phyloP scores from a whole-genome alignment of 2,113 vertebrate genomes.

The Carlito syrichta region DNA sequence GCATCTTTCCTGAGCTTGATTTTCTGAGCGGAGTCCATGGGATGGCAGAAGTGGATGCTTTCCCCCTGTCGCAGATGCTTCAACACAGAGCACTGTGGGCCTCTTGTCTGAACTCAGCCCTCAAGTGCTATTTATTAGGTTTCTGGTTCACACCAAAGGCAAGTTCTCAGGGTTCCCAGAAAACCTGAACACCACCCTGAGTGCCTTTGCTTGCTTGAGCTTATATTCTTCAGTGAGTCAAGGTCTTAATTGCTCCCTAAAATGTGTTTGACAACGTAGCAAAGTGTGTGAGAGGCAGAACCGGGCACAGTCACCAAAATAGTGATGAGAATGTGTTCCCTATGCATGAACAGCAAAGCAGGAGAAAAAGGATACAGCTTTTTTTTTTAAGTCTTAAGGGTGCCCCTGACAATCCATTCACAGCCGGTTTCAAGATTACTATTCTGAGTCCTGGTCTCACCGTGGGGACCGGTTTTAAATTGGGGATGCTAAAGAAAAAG shows the following conservation, averaged over 20 bases:
- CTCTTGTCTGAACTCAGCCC: background rate
- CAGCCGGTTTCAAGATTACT: background rate
- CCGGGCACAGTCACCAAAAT: accelerated
- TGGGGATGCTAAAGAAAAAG: accelerated
- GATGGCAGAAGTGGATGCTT: accelerated
- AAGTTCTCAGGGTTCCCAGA: background rate
- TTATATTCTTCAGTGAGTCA: background rate
- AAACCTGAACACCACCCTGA: background rate
- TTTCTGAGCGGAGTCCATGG: accelerated
- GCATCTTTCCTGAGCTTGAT: accelerated
- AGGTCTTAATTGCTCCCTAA: background rate
- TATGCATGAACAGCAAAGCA: accelerated
- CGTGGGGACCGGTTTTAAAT: background rate
- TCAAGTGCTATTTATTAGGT: accelerated
- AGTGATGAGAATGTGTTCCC: accelerated
- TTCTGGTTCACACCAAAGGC: background rate
- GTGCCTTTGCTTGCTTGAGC: background rate
- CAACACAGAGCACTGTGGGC: accelerated
- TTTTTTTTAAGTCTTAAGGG: too few relatives aligned
- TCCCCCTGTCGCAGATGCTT: accelerated
- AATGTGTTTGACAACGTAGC: too few relatives aligned
- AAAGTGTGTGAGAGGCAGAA: background rate
- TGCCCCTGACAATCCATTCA: too few relatives aligned
- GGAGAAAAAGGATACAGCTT: accelerated
- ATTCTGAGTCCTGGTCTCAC: background rate